Evolutionary conservation across 2,113 vertebrate species (phyloP), one percentile per base, ranked within the genome.

Genomic region (Cyprinus carpio): DNA sequence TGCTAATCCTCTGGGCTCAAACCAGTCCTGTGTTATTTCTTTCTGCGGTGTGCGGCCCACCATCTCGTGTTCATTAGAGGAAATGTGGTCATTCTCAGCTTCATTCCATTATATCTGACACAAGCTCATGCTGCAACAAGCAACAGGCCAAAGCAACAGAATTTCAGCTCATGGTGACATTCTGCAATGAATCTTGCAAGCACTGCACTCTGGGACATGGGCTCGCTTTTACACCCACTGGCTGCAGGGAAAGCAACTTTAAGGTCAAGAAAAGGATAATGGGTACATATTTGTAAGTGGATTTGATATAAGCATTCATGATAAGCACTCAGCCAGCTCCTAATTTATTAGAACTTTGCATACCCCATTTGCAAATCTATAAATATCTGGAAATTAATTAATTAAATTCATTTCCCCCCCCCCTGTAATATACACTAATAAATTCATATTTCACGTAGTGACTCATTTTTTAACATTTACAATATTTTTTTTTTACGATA

Each of bases 71-170:
- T 67, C 8, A 79, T 69, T 83, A 31, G 27, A 23, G 62, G 62
- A 51, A 54, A 54, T 80, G 69, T 27, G 51, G 67, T 77, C 29
- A 20, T 75, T 84, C 43, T 60, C 43, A 37, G 78, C 31, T 71
- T 62, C 64, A 67, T 56, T 64, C 51, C 40, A 72, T 87, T 31
- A 64, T 82, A 25, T 60, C 49, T 78, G 80, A 82, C 25, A 29
- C 4, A 7, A 85, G 60, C 54, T 85, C 74, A 80, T 86, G 81
- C 76, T 29, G 29, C 25, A 43, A n/a, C 64, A 75, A 74, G 75
- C 64, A 77, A 65, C 46, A 78, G 82, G 60, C 84, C 62, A 67
- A 64, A 77, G 75, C 74, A 86, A 71, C 43, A 62, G 46, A 23
- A 40, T 40, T 82, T 74, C 51, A 87, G 78, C 56, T 56, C n/a